These are phyloP conservation scores for Zaprionus vittiger DNA, from an alignment of 1,140 invertebrate genomes.

Conservation along the genomic window DNA sequence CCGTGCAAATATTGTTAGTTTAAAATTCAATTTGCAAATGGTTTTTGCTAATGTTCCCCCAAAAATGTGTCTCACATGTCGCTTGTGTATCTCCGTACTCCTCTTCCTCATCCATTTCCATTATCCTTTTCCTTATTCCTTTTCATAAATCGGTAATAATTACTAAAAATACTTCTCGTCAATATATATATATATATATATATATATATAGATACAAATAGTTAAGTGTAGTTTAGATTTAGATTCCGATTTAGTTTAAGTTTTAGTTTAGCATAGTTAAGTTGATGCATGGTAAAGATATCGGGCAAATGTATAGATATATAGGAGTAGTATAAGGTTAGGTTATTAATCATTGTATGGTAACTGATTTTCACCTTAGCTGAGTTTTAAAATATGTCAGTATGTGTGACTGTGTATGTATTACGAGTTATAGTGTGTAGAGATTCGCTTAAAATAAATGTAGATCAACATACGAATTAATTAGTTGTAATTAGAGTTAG, in stretches of 20 bases:
- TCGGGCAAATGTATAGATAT: conserved; percentile 62
- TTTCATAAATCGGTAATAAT: conserved; percentile 13
- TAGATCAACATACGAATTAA: conserved; percentile 51
- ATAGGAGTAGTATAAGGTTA: conserved; percentile 35
- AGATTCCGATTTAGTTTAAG: conserved; percentile 29
- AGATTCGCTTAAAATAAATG: conserved; percentile 50
- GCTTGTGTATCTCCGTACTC: conserved; percentile 53
- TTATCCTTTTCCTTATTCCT: not conserved
- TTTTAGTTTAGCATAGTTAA: conserved; percentile 47
- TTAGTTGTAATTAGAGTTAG: conserved; percentile 24
- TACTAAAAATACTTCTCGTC: conserved; percentile 69
- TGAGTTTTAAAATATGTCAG: conserved; percentile 65
- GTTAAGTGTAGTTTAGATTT: conserved; percentile 52
- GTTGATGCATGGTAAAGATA: conserved; percentile 59
- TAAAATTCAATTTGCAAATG: conserved; percentile 80
- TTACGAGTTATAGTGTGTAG: conserved; percentile 40
- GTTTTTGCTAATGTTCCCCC: conserved; percentile 76
- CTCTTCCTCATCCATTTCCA: not conserved
- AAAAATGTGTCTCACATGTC: conserved; percentile 81
- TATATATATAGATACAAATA: conserved; percentile 65
- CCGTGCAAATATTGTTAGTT: conserved; percentile 74
- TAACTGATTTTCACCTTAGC: conserved; percentile 59
- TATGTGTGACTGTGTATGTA: conserved; percentile 6
- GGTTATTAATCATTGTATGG: conserved; percentile 5
- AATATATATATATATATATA: conserved; percentile 60